These are phyloP conservation scores for Drosophila persimilis DNA, from an alignment of 1,140 invertebrate species.

Conservation along the genomic window DNA sequence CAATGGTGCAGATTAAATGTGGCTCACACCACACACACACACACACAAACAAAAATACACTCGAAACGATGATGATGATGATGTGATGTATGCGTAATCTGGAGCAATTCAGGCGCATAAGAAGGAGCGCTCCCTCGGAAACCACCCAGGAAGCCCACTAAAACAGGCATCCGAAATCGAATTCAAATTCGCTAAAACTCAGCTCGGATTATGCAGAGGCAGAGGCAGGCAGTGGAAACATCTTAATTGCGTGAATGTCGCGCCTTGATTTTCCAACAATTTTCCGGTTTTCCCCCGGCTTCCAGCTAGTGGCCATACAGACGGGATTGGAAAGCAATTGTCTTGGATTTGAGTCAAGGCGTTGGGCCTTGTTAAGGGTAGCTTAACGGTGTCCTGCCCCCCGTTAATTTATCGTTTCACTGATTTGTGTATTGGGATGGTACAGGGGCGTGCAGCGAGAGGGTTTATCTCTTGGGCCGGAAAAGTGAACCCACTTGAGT, in stretches of 20 bases:
- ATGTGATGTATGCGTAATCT: conserved; percentile 76
- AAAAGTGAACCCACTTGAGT: too few relatives aligned
- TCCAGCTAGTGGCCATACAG: conserved; percentile 8
- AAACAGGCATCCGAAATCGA: conserved; percentile 59
- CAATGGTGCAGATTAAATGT: conserved; percentile 82
- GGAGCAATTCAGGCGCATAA: conserved; percentile 81
- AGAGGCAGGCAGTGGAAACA: conserved; percentile 5
- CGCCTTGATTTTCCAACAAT: conserved; percentile 65
- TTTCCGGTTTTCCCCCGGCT: conserved; percentile 19
- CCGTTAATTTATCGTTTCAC: conserved; percentile 77
- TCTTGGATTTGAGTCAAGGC: conserved; percentile 75
- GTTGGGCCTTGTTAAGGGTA: conserved; percentile 48
- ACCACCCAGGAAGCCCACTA: conserved; percentile 23
- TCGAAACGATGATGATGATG: conserved; percentile 2
- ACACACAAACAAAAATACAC: conserved; percentile 20
- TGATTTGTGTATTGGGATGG: conserved; percentile 46
- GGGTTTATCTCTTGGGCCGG: too few relatives aligned
- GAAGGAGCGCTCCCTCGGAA: conserved; percentile 53
- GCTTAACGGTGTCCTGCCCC: conserved; percentile 50
- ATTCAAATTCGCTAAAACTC: conserved; percentile 65
- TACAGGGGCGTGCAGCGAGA: background rate
- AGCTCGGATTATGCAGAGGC: conserved; percentile 12
- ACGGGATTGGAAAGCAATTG: conserved; percentile 81
- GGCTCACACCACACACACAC: conserved; percentile 51
- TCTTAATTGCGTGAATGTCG: conserved; percentile 76